phyloP scores from a whole-genome alignment of 2,888 invertebrate genomes.

The Mythimna impura region DNA sequence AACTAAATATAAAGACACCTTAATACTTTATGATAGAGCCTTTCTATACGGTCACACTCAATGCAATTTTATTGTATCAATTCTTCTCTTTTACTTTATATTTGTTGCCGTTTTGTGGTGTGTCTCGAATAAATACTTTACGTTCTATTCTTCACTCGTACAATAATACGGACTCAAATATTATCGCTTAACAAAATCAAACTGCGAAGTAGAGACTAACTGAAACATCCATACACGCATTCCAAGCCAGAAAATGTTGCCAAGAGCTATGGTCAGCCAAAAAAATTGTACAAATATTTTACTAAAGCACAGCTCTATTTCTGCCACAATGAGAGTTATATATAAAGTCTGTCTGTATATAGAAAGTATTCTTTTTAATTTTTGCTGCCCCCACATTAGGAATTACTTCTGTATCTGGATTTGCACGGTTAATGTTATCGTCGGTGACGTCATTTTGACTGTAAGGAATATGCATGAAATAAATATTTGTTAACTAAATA shows the following conservation, averaged over 20 bases:
- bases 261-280: slow-evolving; percentile 46
- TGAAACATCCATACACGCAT: slow-evolving; percentile 16
- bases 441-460: too few relatives aligned
- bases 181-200: slow-evolving; percentile 26
- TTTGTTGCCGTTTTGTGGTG: too few relatives aligned
- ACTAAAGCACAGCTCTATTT: slow-evolving; percentile 21
- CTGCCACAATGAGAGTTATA: slow-evolving; percentile 39
- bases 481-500: too few relatives aligned
- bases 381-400: background rate
- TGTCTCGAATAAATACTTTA: too few relatives aligned
- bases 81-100: too few relatives aligned
- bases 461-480: too few relatives aligned
- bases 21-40: background rate
- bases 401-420: too few relatives aligned
- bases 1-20: background rate
- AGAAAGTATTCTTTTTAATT: too few relatives aligned
- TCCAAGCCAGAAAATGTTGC: slow-evolving; percentile 25
- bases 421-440: too few relatives aligned
- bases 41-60: too few relatives aligned
- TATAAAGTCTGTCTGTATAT: slow-evolving; percentile 1
- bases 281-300: slow-evolving; percentile 40
- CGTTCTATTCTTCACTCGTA: background rate
- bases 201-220: slow-evolving; percentile 2
- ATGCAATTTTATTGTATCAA: too few relatives aligned
- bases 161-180: background rate